Percentiles rank a stretch among this genome's conserved stretches.
These are phyloP conservation scores for Druceiella hillmani DNA, from an alignment of 2,888 invertebrate genomes.

Conservation along the genomic window DNA sequence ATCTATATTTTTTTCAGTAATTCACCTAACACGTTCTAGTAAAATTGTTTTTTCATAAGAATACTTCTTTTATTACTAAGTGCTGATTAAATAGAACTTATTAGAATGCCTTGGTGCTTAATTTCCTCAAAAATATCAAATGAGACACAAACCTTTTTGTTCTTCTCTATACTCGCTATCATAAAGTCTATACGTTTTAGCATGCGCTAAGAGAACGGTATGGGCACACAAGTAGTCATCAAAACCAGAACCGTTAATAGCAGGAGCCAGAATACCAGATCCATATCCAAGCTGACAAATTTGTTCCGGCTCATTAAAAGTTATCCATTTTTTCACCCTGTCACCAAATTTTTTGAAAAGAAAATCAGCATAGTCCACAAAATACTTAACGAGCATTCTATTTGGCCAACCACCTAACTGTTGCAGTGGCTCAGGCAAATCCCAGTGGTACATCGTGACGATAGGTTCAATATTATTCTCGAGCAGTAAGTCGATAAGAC, in stretches of 20 bases:
- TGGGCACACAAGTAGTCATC: slow-evolving; percentile 46
- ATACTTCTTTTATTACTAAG: no score
- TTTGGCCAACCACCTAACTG: slow-evolving; percentile 48
- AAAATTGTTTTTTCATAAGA: no score
- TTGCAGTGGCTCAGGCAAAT: slow-evolving; percentile 40
- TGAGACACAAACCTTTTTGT: no score
- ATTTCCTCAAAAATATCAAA: no score
- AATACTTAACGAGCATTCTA: slow-evolving; percentile 40
- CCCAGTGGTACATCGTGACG: slow-evolving; percentile 50
- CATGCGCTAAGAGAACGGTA: slow-evolving; percentile 50
- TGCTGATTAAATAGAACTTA: no score
- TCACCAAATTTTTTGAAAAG: slow-evolving; percentile 33
- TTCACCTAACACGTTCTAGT: no score
- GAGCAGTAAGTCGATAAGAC: slow-evolving; percentile 50
- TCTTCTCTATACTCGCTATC: slow-evolving; percentile 35
- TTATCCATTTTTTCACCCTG: slow-evolving; percentile 41
- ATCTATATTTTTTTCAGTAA: no score
- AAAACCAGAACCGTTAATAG: slow-evolving; percentile 32
- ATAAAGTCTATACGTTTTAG: slow-evolving; percentile 46
- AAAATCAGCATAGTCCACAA: slow-evolving; percentile 40
- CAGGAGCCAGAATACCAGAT: slow-evolving; percentile 37
- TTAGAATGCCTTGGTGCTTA: no score
- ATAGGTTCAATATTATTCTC: slow-evolving; percentile 45
- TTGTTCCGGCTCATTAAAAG: slow-evolving; percentile 46
- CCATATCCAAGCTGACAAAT: slow-evolving; percentile 32